Conservation (phyloP, 2,113 vertebrate genomes). For the Pao palembangensis region DNA sequence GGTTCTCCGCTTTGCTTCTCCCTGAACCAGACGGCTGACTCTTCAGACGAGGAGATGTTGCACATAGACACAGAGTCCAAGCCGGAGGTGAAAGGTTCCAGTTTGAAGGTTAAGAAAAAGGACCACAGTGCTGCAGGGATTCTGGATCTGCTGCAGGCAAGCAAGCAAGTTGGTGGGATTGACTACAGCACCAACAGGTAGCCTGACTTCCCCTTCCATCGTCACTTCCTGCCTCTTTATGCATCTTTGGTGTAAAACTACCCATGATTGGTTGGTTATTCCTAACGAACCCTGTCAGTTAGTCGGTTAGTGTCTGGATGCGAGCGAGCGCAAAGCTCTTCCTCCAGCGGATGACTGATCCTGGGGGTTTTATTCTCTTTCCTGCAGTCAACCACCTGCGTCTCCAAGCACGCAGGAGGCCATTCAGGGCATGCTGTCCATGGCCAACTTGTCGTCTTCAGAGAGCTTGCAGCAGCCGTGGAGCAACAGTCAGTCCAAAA, state of each 20-base stretch:
- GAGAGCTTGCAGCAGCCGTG: slow-evolving; percentile 88
- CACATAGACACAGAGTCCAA: slow-evolving; percentile 91
- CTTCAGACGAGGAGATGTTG: slow-evolving; percentile 92
- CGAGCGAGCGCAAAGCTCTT: no score
- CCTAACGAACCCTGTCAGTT: no score
- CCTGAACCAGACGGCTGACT: slow-evolving; percentile 79
- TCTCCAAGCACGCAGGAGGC: slow-evolving; percentile 99
- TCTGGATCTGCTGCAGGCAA: slow-evolving; percentile 94
- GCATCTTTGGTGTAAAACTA: no score
- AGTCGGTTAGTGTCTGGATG: no score
- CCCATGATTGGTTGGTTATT: no score
- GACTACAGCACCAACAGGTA: slow-evolving; percentile 98
- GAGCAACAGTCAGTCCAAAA: slow-evolving; percentile 81
- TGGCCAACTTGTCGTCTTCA: slow-evolving; percentile 97
- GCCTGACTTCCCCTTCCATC: neutral
- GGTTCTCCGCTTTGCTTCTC: neutral
- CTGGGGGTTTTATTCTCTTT: slow-evolving; percentile 61
- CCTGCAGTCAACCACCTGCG: slow-evolving; percentile 93
- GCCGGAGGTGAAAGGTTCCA: slow-evolving; percentile 77
- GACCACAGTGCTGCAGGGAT: slow-evolving; percentile 85
- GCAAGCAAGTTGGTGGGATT: slow-evolving; percentile 96
- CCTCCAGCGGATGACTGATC: slow-evolving; percentile 20
- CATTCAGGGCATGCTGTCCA: slow-evolving; percentile 99
- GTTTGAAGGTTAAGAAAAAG: slow-evolving; percentile 91
- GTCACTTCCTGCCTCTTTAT: neutral